phyloP scores from a whole-genome alignment of 2,797 vertebrate species.

The Choloepus didactylus region DNA sequence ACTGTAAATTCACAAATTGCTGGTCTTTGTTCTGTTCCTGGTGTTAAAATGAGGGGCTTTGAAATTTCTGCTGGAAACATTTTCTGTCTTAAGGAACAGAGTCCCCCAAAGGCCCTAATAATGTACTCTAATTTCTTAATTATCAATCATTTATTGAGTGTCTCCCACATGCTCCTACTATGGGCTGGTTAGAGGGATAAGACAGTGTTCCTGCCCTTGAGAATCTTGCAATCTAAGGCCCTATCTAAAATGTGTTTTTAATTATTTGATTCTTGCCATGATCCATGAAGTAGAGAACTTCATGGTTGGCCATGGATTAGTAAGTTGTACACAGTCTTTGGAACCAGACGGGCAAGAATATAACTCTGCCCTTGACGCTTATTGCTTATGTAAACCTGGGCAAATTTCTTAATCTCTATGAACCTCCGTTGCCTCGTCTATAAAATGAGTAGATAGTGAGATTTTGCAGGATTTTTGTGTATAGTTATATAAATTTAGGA shows the following conservation, averaged over 20 bases:
- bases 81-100: not conserved
- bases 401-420: not conserved
- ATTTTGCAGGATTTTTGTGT: not conserved
- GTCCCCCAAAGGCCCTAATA: not conserved
- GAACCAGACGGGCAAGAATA: not conserved
- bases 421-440: not conserved
- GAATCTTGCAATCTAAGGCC: not conserved
- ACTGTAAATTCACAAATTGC: not conserved
- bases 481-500: no score
- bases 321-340: not conserved
- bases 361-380: not conserved
- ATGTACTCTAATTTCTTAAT: not conserved
- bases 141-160: not conserved
- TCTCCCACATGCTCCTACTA: not conserved
- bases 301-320: not conserved
- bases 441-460: not conserved
- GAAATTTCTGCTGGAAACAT: not conserved
- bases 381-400: not conserved
- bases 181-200: not conserved
- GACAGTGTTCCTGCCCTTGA: not conserved
- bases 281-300: not conserved
- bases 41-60: not conserved
- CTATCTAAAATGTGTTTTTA: not conserved
- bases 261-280: not conserved
- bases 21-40: not conserved